Evolutionary conservation across 2,113 vertebrate species (phyloP), one percentile per base, ranked within the genome.

Genomic region (Solea solea): DNA sequence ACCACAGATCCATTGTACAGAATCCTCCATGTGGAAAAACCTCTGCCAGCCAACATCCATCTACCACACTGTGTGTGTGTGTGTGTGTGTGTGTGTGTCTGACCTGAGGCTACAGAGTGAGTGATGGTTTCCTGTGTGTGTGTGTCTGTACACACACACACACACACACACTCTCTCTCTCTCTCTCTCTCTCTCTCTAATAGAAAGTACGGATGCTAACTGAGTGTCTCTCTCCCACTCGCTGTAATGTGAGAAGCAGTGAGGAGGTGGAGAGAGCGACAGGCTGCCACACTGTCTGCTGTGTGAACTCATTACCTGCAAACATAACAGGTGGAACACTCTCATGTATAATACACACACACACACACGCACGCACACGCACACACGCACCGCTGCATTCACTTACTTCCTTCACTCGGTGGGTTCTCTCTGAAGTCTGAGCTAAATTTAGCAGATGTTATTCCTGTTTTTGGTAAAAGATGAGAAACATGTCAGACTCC

Each of bases 1-100:
- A 90, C 86, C 86, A 83, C 62, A 86, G 72, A 88, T 78, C 75
- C 86, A 88, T 86, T 90, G 86, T 88, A 82, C 80, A 82, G 80
- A 86, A 78, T 82, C 80, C 51, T 72, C 69, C 86, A 88, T 85
- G 86, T 86, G 86, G 84, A 90, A 88, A 21, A 88, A 83, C 84
- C 76, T 82, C 70, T 87, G 69, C 72, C 88, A 79, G 51, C 55
- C 0, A 76, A 81, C 88, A 88, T 88, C 67, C 70, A 90, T 87
- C 76, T 82, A 75, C 65, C 62, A 61, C 46, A 64, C 67, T 69
- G 45, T 44, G 53, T 55, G 59, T 55, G 60, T 69, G 53, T 53
- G 69, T 72, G 62, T 50, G 71, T 51, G 53, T 65, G 62, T 64
- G 63, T 39, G 53, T 48, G 25, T 42, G 40, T 34, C 5, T 48